Percentiles rank a stretch among this genome's conserved stretches.
Conservation (phyloP, 2,113 vertebrate species). For the Gyps fulvus region DNA sequence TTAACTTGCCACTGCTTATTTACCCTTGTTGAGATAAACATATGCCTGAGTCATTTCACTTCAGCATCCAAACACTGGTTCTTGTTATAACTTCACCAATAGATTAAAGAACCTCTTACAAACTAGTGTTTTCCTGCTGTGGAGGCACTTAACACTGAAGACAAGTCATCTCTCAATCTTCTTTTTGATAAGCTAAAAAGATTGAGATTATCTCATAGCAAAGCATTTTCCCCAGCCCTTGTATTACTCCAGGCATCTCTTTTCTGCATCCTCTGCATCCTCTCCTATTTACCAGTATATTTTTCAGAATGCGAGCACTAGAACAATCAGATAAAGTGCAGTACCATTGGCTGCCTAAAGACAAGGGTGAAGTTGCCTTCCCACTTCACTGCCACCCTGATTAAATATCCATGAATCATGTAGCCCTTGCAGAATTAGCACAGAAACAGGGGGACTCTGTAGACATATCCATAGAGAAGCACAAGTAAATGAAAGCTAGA, state of each 20-base stretch:
- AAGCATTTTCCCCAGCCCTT: background rate
- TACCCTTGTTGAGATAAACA: conserved; percentile 19
- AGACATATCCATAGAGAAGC: background rate
- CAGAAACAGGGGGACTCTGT: background rate
- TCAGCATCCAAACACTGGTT: background rate
- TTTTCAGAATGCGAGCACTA: background rate
- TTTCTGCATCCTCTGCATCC: background rate
- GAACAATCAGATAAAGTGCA: background rate
- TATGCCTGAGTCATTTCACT: background rate
- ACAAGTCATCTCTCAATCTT: background rate
- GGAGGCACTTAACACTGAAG: conserved; percentile 11
- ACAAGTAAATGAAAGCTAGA: background rate
- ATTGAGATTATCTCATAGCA: background rate
- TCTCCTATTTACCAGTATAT: background rate
- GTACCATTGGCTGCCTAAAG: background rate
- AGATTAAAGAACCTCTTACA: conserved; percentile 37
- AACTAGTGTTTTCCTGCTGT: conserved; percentile 2
- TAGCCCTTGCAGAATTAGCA: background rate
- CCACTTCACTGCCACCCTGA: background rate
- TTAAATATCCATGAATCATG: background rate
- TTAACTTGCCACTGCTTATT: conserved; percentile 9
- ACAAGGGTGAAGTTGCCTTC: background rate
- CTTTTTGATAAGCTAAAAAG: conserved; percentile 1
- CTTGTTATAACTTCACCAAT: background rate
- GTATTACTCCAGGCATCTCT: background rate